phyloP scores from a whole-genome alignment of 2,113 vertebrate genomes.

The Eudyptes chrysolophus region DNA sequence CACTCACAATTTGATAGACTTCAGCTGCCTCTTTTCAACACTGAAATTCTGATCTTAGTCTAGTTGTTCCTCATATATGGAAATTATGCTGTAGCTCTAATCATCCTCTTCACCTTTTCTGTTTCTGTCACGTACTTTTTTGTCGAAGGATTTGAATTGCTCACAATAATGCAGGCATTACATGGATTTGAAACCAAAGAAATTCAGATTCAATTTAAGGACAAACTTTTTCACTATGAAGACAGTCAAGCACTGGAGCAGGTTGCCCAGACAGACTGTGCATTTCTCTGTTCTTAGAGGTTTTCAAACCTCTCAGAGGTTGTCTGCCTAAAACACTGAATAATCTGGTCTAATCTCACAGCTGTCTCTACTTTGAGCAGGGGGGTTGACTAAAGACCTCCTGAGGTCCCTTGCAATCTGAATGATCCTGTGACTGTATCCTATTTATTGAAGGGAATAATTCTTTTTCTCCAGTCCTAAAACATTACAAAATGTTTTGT shows the following conservation, averaged over 20 bases:
- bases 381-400: background rate
- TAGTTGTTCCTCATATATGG: background rate
- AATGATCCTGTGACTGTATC: background rate
- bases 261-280: background rate
- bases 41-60: background rate
- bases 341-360: background rate
- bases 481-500: background rate
- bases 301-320: background rate
- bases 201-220: background rate
- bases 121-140: background rate
- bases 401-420: background rate
- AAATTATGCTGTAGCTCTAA: background rate
- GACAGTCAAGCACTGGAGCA: background rate
- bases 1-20: background rate
- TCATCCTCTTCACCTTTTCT: background rate
- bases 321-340: background rate
- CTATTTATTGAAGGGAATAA: background rate
- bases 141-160: background rate
- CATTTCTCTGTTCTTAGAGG: background rate
- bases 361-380: background rate
- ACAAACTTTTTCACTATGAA: background rate
- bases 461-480: background rate
- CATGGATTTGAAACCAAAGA: background rate
- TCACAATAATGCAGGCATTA: background rate
- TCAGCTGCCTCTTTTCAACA: background rate